Evolutionary conservation across 2,113 vertebrate species (phyloP), one percentile per base, ranked within the genome.

Genomic region (Daphoenositta chrysoptera): DNA sequence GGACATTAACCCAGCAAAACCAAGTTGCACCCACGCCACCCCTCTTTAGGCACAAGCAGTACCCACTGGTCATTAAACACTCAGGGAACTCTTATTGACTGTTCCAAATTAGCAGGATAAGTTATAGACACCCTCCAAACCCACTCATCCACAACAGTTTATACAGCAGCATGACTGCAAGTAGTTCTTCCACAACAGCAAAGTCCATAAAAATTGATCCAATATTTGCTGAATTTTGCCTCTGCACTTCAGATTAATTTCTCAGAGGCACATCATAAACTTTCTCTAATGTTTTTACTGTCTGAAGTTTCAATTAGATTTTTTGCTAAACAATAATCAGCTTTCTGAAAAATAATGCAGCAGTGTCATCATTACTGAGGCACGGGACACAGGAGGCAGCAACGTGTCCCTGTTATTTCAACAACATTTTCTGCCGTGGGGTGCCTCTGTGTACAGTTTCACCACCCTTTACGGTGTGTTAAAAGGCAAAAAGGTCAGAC

Each of bases 161-260:
- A 91, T 64, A 93, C 78, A 86, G 77, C 57, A 89, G 31, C 87
- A 83, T 19, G 66, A 94, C 54, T 83, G 61, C 51, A 84, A 93
- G 54, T 3, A 33, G n/a, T 20, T 91, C 73, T 50, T 80, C 63
- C 72, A 90, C 70, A 93, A 89, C 83, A 64, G 80, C 42, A 70
- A 79, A 66, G 91, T 73, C 86, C 71, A 73, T 86, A 80, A 90
- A 93, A 95, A 90, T 54, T 79, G 87, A 97, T 94, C 93, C 83
- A 95, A 30, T 92, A 92, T 92, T 93, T 92, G 39, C 73, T 76
- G 70, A 87, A 93, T 93, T 95, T 91, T 91, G 57, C 79, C 73
- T 82, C 44, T 68, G 61, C n/a, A 64, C 57, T 89, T 87, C 64
- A 89, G 35, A 61, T 85, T 92, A 56, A 86, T 95, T 94, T 96